Evolutionary conservation across 2,888 invertebrate genomes (phyloP).

Genomic region (Amiota mariae): DNA sequence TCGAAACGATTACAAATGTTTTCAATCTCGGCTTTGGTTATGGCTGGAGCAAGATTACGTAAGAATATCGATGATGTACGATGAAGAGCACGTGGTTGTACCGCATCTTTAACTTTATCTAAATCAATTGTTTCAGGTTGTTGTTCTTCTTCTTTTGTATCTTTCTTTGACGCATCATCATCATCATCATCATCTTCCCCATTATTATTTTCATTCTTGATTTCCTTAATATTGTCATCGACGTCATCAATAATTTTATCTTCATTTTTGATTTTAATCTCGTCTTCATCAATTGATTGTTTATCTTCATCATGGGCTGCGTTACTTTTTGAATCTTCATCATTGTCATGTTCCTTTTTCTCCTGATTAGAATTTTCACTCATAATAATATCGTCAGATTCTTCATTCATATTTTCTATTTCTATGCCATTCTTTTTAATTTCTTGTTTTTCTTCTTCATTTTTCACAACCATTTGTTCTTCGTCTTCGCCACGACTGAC

Average conservation of each 20-base stretch:
- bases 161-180: constrained; percentile 46
- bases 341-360: constrained; percentile 35
- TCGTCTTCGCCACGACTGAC: constrained; percentile 36
- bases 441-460: constrained; percentile 53
- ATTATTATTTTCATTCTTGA: neutral
- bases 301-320: constrained; percentile 18
- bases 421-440: constrained; percentile 34
- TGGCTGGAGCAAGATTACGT: constrained; percentile 94
- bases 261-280: neutral
- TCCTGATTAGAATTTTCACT: constrained; percentile 39
- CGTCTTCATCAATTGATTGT: constrained; percentile 17
- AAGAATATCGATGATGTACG: constrained; percentile 98
- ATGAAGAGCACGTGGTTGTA: constrained; percentile 84
- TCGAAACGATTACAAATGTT: constrained; percentile 93
- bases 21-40: constrained; percentile 97
- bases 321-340: constrained; percentile 31
- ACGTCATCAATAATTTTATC: neutral
- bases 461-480: neutral
- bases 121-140: constrained; percentile 73
- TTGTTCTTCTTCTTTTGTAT: constrained; percentile 16
- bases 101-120: constrained; percentile 73
- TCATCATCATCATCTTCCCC: neutral
- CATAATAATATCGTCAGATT: neutral
- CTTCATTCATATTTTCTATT: constrained; percentile 39
- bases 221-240: constrained; percentile 53